Evolutionary conservation across 2,888 invertebrate genomes (phyloP).

Genomic region (Alloscopus bannaensis): DNA sequence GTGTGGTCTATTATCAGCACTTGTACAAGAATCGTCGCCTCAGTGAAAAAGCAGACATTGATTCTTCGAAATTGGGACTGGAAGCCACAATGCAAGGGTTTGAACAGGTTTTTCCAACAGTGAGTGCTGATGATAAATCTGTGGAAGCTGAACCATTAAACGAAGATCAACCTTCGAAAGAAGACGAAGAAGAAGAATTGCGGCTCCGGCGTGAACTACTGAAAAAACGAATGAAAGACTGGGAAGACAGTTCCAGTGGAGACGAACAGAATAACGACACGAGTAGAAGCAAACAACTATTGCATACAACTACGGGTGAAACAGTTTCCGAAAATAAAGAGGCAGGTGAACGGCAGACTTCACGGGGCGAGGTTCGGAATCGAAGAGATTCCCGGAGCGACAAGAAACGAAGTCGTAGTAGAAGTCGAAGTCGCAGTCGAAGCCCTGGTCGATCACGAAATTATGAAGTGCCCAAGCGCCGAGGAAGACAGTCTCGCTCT

Average conservation of each 20-base stretch:
- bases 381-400: constrained; percentile 29
- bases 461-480: constrained; percentile 12
- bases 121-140: constrained; percentile 14
- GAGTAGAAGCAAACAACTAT: not conserved
- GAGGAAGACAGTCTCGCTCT: constrained; percentile 31
- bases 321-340: not conserved
- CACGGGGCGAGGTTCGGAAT: constrained; percentile 3
- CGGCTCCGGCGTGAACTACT: constrained; percentile 67
- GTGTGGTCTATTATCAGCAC: constrained; percentile 71
- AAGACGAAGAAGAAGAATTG: constrained; percentile 68
- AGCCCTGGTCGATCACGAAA: constrained; percentile 35
- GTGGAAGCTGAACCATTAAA: not conserved
- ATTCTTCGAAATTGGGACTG: not conserved
- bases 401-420: constrained; percentile 28
- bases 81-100: constrained; percentile 26
- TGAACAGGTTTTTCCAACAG: constrained; percentile 24
- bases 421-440: constrained; percentile 30
- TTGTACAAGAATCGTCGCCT: constrained; percentile 62
- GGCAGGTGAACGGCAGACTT: not conserved
- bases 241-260: constrained; percentile 70
- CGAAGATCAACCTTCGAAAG: constrained; percentile 33
- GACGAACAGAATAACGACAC: constrained; percentile 54
- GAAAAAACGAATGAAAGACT: constrained; percentile 69
- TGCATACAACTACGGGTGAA: not conserved
- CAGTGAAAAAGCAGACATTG: constrained; percentile 29